These are phyloP conservation scores for Trichechus manatus DNA, from an alignment of 2,113 vertebrate genomes.

Conservation along the genomic window DNA sequence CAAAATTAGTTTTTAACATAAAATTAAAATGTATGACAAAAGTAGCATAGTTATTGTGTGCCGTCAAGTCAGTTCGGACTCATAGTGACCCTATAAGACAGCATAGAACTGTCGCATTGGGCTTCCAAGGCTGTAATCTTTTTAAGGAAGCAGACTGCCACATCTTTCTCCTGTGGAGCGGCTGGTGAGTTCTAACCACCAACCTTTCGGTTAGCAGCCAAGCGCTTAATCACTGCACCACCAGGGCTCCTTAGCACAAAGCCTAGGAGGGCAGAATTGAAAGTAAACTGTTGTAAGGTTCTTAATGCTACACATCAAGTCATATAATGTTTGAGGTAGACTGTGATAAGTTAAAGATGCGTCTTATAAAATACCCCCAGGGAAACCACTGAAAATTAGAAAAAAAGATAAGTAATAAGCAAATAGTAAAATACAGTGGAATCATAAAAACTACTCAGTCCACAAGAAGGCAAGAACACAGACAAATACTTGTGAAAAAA, in stretches of 20 bases:
- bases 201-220: background rate
- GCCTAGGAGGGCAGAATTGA: background rate
- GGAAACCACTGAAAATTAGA: background rate
- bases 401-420: background rate
- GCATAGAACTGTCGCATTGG: background rate
- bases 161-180: background rate
- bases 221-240: background rate
- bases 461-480: background rate
- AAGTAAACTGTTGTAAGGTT: background rate
- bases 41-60: background rate
- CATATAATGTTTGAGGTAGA: background rate
- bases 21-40: background rate
- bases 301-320: background rate
- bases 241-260: background rate
- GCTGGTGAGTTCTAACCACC: background rate
- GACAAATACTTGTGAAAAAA: background rate
- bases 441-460: background rate
- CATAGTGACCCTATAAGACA: background rate
- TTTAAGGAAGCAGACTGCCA: background rate
- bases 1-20: background rate
- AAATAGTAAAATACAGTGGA: background rate
- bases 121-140: background rate
- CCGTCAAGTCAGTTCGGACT: background rate
- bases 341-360: background rate
- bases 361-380: background rate